Evolutionary conservation across 2,888 invertebrate genomes (phyloP).

Genomic region (Tetragnatha montana): DNA sequence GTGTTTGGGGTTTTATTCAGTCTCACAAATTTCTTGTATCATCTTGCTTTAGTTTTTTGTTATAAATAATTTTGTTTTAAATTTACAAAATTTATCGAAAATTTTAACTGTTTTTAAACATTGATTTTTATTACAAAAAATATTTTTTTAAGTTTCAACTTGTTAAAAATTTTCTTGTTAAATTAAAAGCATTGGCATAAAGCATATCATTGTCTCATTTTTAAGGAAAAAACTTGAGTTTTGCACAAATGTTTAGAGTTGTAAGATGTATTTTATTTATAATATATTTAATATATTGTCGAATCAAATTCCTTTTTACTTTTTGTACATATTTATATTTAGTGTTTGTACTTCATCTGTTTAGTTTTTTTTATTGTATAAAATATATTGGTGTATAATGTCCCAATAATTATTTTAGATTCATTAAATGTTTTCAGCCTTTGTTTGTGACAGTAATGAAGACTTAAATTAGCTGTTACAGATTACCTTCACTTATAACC

Average conservation of each 20-base stretch:
- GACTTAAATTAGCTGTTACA: neutral
- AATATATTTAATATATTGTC: neutral
- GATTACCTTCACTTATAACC: slow-evolving; percentile 25
- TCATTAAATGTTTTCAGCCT: neutral
- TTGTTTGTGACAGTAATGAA: neutral
- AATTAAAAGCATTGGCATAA: neutral
- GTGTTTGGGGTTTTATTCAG: too few species aligned
- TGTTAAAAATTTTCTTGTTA: too few species aligned
- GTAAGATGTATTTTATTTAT: neutral
- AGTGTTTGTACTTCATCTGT: neutral
- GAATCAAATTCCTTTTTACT: neutral
- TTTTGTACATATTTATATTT: neutral
- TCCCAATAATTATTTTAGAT: neutral
- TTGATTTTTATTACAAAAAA: too few species aligned
- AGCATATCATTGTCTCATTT: neutral
- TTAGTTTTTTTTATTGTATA: neutral
- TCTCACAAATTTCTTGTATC: too few species aligned
- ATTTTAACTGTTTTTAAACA: too few species aligned
- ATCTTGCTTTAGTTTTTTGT: too few species aligned
- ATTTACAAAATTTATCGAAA: too few species aligned
- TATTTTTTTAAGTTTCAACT: too few species aligned
- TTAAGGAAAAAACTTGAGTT: neutral
- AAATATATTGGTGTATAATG: neutral
- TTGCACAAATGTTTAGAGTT: neutral
- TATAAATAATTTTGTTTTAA: too few species aligned